Percentiles rank a stretch among this genome's conserved stretches.
Evolutionary conservation across 2,113 vertebrate species (phyloP).

Genomic region (Silurus glanis): DNA sequence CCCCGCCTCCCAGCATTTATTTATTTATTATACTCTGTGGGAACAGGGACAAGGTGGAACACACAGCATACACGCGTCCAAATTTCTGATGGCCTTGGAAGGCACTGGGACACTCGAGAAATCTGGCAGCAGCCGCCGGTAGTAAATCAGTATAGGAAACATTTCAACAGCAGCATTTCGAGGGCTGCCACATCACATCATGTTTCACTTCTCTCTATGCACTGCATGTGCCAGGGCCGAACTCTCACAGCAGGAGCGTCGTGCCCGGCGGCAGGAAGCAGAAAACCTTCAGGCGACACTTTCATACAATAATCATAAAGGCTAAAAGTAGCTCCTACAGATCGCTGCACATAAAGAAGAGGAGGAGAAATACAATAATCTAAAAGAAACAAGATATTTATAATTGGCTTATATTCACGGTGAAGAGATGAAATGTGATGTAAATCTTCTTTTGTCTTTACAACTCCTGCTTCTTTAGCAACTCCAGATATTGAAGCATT

Average conservation of each 20-base stretch:
- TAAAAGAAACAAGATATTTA: background rate
- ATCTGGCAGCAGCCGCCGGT: conserved; percentile 32
- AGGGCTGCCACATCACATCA: background rate
- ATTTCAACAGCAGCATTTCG: conserved; percentile 26
- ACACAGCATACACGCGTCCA: background rate
- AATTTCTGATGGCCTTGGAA: conserved; percentile 18
- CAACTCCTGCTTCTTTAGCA: background rate
- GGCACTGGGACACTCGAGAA: conserved; percentile 38
- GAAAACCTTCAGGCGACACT: background rate
- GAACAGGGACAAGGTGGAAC: background rate
- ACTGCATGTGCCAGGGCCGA: background rate
- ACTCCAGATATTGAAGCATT: background rate
- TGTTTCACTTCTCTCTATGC: conserved; percentile 15
- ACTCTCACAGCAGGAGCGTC: background rate
- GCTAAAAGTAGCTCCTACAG: background rate
- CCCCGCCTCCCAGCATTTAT: background rate
- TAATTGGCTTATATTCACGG: background rate
- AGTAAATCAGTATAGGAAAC: conserved; percentile 40
- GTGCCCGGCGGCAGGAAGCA: background rate
- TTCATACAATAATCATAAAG: background rate
- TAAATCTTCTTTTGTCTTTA: background rate
- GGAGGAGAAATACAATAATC: background rate
- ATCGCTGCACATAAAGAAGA: background rate
- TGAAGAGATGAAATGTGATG: background rate
- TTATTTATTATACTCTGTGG: background rate